Base-by-base conservation (phyloP, 2,888 invertebrate genomes). In the Sinhomidia bicolor region DNA sequence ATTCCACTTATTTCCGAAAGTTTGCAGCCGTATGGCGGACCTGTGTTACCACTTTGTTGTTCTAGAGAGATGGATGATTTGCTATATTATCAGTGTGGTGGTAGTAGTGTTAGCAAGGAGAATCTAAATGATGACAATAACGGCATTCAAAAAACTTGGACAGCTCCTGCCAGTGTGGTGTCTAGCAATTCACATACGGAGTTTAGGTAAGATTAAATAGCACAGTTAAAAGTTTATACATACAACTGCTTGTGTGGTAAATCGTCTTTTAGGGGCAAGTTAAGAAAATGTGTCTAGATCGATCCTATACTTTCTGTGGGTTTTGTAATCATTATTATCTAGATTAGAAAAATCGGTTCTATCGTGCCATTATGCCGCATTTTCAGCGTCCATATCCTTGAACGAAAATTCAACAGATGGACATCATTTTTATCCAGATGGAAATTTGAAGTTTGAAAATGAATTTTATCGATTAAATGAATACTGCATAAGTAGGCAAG, bases 301-400 rank as follows among this genome's bases (percentile, higher is more conserved):
- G n/a, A n/a, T n/a, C n/a, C n/a, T n/a, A n/a, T n/a, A n/a, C n/a
- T n/a, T n/a, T n/a, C n/a, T n/a, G n/a, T n/a, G n/a, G n/a, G n/a
- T n/a, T n/a, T n/a, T n/a, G n/a, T n/a, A n/a, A n/a, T n/a, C n/a
- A n/a, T n/a, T n/a, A n/a, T n/a, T n/a, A n/a, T n/a, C n/a, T n/a
- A 90, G 90, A 44, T 83, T 90, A 51, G 90, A 89, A 76, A 90
- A 82, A 54, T 85, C 87, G n/a, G 82, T 89, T 3, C 41, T 90
- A 36, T 84, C 85, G 41, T 90, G 90, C 47, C 65, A 78, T 17
- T 81, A 47, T 44, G 71, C 84, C 12, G 81, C 80, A n/a, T 81
- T 85, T 41, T 76, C 84, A 7, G 85, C 78, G 7, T 65, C 68
- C 23, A 68, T 90, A 26, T 82, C 87, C 12, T 79, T 90, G 1